phyloP scores from a whole-genome alignment of 2,888 invertebrate genomes.

The Anorthoa munda region DNA sequence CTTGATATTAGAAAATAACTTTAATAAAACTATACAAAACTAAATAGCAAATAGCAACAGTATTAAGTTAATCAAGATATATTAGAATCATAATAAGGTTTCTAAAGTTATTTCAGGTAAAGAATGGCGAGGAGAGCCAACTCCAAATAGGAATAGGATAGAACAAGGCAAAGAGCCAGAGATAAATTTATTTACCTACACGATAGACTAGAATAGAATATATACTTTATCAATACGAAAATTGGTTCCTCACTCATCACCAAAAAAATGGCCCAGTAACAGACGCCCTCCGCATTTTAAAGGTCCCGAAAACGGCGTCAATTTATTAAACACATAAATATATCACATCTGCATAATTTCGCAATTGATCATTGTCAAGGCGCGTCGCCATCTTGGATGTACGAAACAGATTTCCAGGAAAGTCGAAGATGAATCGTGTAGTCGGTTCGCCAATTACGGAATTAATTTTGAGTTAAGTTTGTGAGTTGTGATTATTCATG shows the following conservation, averaged over 20 bases:
- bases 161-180: no score
- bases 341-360: conserved; percentile 56
- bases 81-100: no score
- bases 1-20: no score
- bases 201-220: no score
- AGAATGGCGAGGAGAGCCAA: no score
- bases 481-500: conserved; percentile 45
- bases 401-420: conserved; percentile 73
- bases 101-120: no score
- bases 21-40: no score
- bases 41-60: no score
- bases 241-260: background rate
- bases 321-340: conserved; percentile 56
- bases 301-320: conserved; percentile 27
- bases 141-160: no score
- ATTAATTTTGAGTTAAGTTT: conserved; percentile 66
- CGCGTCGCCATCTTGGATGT: conserved; percentile 69
- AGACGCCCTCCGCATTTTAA: conserved; percentile 11
- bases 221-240: background rate
- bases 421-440: conserved; percentile 65
- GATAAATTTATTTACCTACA: no score
- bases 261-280: background rate
- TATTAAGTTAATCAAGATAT: no score
- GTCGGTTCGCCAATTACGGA: conserved; percentile 63
- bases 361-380: conserved; percentile 62